Evolutionary conservation across 2,888 invertebrate genomes (phyloP).

Genomic region (Lumbricus terrestris): DNA sequence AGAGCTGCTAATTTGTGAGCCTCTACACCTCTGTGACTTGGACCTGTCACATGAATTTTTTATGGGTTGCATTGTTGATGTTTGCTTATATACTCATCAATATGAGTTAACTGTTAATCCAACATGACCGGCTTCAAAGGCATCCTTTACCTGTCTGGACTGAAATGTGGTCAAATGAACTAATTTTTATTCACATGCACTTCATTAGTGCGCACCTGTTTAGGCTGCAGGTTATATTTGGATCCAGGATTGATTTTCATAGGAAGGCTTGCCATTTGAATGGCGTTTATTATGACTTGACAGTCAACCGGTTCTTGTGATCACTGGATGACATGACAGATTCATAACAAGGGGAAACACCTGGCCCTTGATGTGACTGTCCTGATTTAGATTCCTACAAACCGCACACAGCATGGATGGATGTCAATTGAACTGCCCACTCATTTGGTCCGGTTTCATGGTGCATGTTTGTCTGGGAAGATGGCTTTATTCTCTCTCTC

Average conservation of each 20-base stretch:
- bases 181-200: neutral
- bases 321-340: neutral
- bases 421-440: neutral
- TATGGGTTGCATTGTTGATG: neutral
- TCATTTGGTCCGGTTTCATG: neutral
- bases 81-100: neutral
- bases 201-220: neutral
- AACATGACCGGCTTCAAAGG: neutral
- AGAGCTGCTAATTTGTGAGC: too few species aligned
- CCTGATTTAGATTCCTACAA: neutral
- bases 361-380: neutral
- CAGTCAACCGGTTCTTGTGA: neutral
- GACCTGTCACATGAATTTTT: neutral
- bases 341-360: neutral
- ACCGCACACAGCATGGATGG: neutral
- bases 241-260: neutral
- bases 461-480: neutral
- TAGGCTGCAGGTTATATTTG: neutral
- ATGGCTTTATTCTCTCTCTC: neutral
- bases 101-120: neutral
- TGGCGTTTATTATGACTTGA: neutral
- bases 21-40: too few species aligned
- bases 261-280: neutral
- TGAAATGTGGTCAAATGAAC: neutral
- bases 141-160: too few species aligned